phyloP scores from a whole-genome alignment of 2,113 vertebrate genomes.

The human region GRCh38 chr15:36807501-36808000 shows the following conservation, averaged over 20 bases:
- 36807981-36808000: background rate
- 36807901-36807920: background rate
- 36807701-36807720: background rate
- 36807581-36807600: constrained; percentile 84
- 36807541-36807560: constrained; percentile 90
- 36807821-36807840: background rate
- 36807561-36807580: constrained; percentile 86
- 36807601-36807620: constrained; percentile 83
- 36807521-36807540: constrained; percentile 90
- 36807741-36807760: background rate
- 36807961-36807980: background rate
- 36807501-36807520: constrained; percentile 92
- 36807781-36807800: background rate
- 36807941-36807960: background rate
- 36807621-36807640: constrained; percentile 50
- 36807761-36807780: background rate
- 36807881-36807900: background rate
- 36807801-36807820: background rate
- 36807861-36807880: background rate
- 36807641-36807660: background rate
- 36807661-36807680: background rate
- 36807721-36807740: background rate
- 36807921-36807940: background rate
- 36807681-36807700: background rate
- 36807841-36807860: background rate